Conservation (phyloP, 1,140 invertebrate genomes). For the Neuroterus valhalla region DNA sequence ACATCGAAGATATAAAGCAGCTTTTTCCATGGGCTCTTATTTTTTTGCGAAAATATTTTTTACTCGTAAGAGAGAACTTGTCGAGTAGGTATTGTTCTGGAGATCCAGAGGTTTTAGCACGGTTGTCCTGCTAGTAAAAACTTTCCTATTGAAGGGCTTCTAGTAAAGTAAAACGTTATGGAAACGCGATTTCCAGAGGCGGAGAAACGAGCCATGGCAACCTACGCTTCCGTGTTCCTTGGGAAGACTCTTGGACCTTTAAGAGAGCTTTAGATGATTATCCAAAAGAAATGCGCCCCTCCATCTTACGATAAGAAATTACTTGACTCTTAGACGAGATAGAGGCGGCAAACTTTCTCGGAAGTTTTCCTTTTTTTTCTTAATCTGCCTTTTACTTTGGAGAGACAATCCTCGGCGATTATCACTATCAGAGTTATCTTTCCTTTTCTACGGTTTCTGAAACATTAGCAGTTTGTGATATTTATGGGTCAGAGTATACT, state of each 20-base stretch:
- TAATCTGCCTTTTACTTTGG: conserved; percentile 15
- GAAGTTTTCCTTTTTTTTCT: neutral
- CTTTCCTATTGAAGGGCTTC: conserved; percentile 36
- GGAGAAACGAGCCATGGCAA: conserved; percentile 23
- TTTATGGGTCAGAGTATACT: too few species aligned
- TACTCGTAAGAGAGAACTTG: conserved; percentile 20
- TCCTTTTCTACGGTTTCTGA: neutral
- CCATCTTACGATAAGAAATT: conserved; percentile 50
- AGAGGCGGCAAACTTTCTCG: conserved; percentile 12
- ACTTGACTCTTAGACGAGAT: conserved; percentile 28
- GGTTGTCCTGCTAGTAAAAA: conserved; percentile 34
- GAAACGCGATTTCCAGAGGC: conserved; percentile 33
- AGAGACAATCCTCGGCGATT: conserved; percentile 14
- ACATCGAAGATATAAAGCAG: neutral
- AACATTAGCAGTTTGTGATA: too few species aligned
- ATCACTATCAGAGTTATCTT: conserved; percentile 8
- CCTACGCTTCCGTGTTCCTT: conserved; percentile 32
- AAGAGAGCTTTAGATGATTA: conserved; percentile 46
- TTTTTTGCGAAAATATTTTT: conserved; percentile 6
- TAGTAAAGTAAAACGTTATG: conserved; percentile 42
- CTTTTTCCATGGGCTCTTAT: neutral
- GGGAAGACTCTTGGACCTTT: conserved; percentile 31
- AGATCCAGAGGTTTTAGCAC: conserved; percentile 32
- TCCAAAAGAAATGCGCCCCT: conserved; percentile 41
- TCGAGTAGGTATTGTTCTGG: conserved; percentile 36